Base-by-base conservation (phyloP, 2,113 vertebrate genomes). In the Andinoacara biseriatus region DNA sequence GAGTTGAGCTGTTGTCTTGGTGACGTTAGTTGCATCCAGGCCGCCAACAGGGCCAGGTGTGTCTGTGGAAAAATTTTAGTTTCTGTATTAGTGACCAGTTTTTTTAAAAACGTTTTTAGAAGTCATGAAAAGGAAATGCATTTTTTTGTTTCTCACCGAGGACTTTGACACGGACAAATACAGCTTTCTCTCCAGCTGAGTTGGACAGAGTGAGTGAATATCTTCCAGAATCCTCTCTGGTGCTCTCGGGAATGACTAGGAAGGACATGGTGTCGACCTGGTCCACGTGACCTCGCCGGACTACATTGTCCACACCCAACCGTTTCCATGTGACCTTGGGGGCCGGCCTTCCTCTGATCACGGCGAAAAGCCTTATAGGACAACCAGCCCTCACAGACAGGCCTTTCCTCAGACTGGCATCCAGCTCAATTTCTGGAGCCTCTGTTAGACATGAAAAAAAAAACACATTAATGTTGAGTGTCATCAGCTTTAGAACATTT, bases 261-360 rank as follows among this genome's bases (percentile, higher is more conserved):
- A 99, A 99, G 79, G 98, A 97, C 98, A 99, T 99, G 7, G 97
- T 97, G 91, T 99, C 98, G 78, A 99, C 95, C 80, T 99, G 95
- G 90, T 99, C 98, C 31, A 99, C 97, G 74, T 98, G 98, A 84
- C 98, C 98, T 91, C 95, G 97, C 87, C 98, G 96, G 87, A 98
- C 91, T 75, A 99, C 97, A 2, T 99, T 99, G 91, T 99, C 98
- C 84, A 99, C 74, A 72, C 98, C 98, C 63, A 98, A 65, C 90
- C 95, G 97, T 86, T 96, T 97, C 98, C 98, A 99, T 7, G 97
- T 98, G 60, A 99, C 97, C 93, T 96, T 99, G 72, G 98, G 98
- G 84, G 97, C 94, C 11, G 98, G 98, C 61, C 98, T 96, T 92
- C 98, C 98, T 94, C 98, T 96, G 81, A 99, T 89, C 58, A 97